Evolutionary conservation across 2,113 vertebrate genomes (phyloP).

Genomic region (Nymphicus hollandicus): DNA sequence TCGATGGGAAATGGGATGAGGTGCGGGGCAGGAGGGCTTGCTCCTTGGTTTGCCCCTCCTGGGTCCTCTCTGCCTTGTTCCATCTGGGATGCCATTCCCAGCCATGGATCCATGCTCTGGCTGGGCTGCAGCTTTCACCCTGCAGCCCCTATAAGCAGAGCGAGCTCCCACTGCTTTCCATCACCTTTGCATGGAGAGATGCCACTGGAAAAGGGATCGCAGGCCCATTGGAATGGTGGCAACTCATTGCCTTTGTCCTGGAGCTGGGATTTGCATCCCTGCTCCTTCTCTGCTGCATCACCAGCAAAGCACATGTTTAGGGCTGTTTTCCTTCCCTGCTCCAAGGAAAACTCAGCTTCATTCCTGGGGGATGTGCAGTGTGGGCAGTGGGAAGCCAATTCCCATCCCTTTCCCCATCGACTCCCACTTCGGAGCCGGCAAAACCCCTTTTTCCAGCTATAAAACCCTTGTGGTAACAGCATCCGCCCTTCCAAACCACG

Average conservation of each 20-base stretch:
- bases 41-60: not conserved
- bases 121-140: not conserved
- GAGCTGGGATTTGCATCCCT: not conserved
- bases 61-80: not conserved
- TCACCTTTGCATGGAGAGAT: not conserved
- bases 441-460: not conserved
- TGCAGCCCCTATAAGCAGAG: not conserved
- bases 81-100: fast-evolving
- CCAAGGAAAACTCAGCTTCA: not conserved
- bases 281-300: not conserved
- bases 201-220: not conserved
- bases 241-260: fast-evolving
- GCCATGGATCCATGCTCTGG: not conserved
- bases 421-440: fast-evolving
- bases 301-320: fast-evolving
- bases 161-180: fast-evolving
- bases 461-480: not conserved
- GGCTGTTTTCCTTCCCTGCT: not conserved
- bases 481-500: not conserved
- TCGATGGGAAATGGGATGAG: not conserved
- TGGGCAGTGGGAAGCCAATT: not conserved
- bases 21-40: not conserved
- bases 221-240: not conserved
- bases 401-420: fast-evolving
- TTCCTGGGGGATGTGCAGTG: fast-evolving